Evolutionary conservation across 2,113 vertebrate genomes (phyloP).

Genomic region (Etia nguti): DNA sequence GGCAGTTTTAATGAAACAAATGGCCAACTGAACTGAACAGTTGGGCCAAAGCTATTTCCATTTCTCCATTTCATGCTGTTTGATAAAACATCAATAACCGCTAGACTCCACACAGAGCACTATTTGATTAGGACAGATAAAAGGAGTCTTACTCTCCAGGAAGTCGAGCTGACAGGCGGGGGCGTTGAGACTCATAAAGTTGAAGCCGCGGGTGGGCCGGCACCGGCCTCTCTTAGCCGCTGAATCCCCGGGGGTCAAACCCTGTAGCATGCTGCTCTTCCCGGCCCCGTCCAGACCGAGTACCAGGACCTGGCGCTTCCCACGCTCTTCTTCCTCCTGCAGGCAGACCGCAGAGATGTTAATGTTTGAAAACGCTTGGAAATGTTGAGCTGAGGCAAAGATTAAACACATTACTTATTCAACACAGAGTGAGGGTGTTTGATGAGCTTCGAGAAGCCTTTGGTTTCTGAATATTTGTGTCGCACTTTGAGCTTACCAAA

Average conservation of each 20-base stretch:
- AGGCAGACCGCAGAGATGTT: neutral
- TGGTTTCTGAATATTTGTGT: neutral
- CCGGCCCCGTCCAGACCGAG: slow-evolving; percentile 88
- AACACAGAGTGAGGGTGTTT: neutral
- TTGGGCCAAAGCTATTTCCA: neutral
- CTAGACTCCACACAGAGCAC: neutral
- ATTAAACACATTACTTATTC: neutral
- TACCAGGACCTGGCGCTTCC: slow-evolving; percentile 83
- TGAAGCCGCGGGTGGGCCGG: slow-evolving; percentile 85
- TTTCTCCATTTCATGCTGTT: neutral
- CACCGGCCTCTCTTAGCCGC: slow-evolving; percentile 55
- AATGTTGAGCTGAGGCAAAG: neutral
- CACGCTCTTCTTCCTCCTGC: slow-evolving; percentile 68
- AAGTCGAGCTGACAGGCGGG: slow-evolving; percentile 81
- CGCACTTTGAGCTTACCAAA: neutral
- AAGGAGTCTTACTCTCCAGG: slow-evolving; percentile 81
- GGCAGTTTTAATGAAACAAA: neutral
- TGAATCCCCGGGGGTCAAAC: slow-evolving; percentile 70
- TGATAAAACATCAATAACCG: neutral
- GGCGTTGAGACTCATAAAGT: slow-evolving; percentile 77
- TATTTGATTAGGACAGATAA: neutral
- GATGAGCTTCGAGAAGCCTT: neutral
- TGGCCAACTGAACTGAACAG: neutral
- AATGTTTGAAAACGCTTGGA: neutral
- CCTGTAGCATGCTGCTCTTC: slow-evolving; percentile 87